Evolutionary conservation across 2,113 vertebrate species (phyloP).

Genomic region (Lasiurus borealis): DNA sequence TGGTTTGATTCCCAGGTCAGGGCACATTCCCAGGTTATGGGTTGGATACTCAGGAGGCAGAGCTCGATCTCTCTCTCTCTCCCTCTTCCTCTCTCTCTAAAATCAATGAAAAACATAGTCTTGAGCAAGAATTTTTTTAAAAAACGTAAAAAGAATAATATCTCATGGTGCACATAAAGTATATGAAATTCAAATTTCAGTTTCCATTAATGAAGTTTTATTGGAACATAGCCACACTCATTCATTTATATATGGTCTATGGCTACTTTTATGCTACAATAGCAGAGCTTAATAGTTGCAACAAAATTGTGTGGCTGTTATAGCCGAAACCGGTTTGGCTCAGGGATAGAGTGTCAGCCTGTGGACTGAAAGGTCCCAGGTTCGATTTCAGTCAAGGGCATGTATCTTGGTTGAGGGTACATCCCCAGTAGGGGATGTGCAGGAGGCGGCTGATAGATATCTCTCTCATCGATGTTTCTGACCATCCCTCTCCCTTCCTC

Average conservation of each 20-base stretch:
- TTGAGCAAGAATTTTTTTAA: not conserved
- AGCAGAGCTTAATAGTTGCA: conserved; percentile 8
- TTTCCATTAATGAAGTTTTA: conserved; percentile 41
- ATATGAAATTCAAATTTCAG: conserved; percentile 49
- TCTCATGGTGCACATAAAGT: not conserved
- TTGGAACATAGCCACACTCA: not conserved
- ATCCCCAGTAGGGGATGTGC: too few relatives aligned
- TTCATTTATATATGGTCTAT: not conserved
- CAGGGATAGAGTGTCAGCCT: too few relatives aligned
- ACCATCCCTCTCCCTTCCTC: too few relatives aligned
- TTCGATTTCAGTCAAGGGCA: too few relatives aligned
- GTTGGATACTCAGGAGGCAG: too few relatives aligned
- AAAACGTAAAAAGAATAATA: not conserved
- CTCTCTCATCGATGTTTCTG: too few relatives aligned
- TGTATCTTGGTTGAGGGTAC: too few relatives aligned
- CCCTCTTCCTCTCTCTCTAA: not conserved
- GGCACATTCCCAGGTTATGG: too few relatives aligned
- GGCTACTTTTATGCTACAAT: not conserved
- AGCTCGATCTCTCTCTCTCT: not conserved
- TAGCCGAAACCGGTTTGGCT: too few relatives aligned
- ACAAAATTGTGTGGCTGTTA: too few relatives aligned
- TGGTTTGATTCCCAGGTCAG: not conserved
- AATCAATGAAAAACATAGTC: not conserved
- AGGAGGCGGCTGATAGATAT: too few relatives aligned
- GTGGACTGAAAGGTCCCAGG: too few relatives aligned